Percentiles rank a stretch among this genome's conserved stretches.
Evolutionary conservation across 1,140 invertebrate species (phyloP).

Genomic region (Ganaspis sp.): DNA sequence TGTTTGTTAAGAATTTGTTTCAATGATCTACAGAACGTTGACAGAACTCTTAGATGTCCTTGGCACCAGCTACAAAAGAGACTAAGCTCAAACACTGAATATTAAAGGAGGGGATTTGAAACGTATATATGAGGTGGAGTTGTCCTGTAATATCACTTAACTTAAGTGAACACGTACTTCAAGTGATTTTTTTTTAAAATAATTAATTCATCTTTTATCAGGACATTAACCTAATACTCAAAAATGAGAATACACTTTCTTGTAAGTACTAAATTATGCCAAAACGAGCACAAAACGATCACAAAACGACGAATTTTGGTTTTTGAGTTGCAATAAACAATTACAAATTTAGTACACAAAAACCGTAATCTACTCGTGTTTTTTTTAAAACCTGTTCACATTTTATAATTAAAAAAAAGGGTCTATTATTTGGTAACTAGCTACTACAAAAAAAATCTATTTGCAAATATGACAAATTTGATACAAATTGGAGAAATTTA

Average conservation of each 20-base stretch:
- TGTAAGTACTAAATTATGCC: neutral
- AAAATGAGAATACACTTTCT: conserved; percentile 14
- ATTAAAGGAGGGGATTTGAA: neutral
- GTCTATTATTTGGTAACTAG: too few relatives aligned
- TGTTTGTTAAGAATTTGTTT: neutral
- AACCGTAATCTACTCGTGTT: too few relatives aligned
- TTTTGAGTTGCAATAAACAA: too few relatives aligned
- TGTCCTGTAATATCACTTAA: conserved; percentile 14
- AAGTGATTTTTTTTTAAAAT: conserved; percentile 4
- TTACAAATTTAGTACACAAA: too few relatives aligned
- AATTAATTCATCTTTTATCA: neutral
- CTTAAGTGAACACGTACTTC: conserved; percentile 17
- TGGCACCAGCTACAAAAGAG: neutral
- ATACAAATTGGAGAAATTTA: too few relatives aligned
- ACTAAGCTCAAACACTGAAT: conserved; percentile 16
- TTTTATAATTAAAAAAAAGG: too few relatives aligned
- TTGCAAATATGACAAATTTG: too few relatives aligned
- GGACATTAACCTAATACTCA: neutral
- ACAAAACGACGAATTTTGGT: too few relatives aligned
- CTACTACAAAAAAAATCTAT: too few relatives aligned
- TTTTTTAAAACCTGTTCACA: too few relatives aligned
- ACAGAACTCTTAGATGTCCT: conserved; percentile 2
- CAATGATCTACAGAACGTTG: conserved; percentile 7
- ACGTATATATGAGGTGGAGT: neutral
- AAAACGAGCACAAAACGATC: too few relatives aligned